Evolutionary conservation across 2,113 vertebrate species (phyloP).

Genomic region (Bubo blakistoni): DNA sequence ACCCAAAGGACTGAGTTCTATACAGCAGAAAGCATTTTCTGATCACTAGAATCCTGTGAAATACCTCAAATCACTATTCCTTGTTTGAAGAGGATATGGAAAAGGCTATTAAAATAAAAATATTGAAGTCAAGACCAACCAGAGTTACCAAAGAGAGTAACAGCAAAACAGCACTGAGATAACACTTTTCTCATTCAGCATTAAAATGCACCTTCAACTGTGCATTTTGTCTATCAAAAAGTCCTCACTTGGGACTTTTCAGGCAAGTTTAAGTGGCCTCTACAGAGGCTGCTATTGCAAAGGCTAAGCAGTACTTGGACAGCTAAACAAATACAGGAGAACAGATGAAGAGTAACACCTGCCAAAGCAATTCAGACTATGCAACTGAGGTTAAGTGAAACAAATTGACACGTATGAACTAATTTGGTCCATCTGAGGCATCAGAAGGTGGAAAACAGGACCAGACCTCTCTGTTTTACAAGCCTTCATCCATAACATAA

Average conservation of each 20-base stretch:
- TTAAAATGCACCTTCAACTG: not conserved
- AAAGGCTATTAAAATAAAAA: not conserved
- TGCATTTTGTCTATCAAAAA: not conserved
- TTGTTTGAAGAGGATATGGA: not conserved
- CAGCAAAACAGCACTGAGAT: not conserved
- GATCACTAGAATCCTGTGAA: not conserved
- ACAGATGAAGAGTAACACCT: not conserved
- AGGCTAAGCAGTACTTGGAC: not conserved
- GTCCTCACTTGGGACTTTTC: not conserved
- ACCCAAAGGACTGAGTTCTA: not conserved
- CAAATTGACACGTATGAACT: not conserved
- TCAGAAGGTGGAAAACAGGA: not conserved
- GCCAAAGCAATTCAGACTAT: not conserved
- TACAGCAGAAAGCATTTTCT: not conserved
- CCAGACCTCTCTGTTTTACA: not conserved
- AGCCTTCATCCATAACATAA: not conserved
- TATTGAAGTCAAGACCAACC: not conserved
- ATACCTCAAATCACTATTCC: not conserved
- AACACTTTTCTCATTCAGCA: not conserved
- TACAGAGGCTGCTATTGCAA: not conserved
- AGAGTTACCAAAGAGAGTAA: not conserved
- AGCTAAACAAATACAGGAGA: not conserved
- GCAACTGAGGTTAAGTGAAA: not conserved
- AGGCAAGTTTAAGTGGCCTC: not conserved
- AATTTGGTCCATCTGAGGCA: not conserved